A percentile compares a stretch with the other conserved stretches of the same genome.
Conservation (phyloP, 2,797 vertebrate genomes). For the Spondyliosoma cantharus region DNA sequence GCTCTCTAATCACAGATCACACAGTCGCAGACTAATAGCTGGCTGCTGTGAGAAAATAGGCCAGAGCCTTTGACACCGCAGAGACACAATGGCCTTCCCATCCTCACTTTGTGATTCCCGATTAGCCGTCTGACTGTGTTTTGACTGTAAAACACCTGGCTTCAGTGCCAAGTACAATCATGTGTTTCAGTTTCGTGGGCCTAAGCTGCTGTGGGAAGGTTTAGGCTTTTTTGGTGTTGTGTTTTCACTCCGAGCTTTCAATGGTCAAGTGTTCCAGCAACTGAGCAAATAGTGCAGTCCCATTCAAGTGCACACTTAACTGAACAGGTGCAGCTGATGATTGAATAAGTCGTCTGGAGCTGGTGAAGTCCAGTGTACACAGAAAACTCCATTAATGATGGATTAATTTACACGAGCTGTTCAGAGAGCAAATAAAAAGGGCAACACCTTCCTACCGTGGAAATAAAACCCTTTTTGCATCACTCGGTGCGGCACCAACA, state of each 20-base stretch:
- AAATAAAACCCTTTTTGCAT: constrained; percentile 3
- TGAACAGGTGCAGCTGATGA: constrained; percentile 54
- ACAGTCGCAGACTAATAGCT: constrained; percentile 58
- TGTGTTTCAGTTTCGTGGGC: constrained; percentile 2
- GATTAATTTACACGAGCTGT: constrained; percentile 35
- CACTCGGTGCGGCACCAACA: neutral
- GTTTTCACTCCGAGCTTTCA: constrained; percentile 3
- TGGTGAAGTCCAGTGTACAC: constrained; percentile 46
- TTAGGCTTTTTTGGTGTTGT: neutral
- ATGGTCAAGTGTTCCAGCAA: constrained; percentile 22
- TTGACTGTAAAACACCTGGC: constrained; percentile 78
- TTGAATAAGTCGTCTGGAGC: constrained; percentile 34
- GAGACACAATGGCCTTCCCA: constrained; percentile 63
- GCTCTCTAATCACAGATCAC: constrained; percentile 72
- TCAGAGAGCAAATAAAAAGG: constrained; percentile 37
- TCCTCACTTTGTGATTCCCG: constrained; percentile 56
- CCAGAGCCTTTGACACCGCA: constrained; percentile 53
- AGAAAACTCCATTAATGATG: constrained; percentile 51
- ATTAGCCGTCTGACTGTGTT: constrained; percentile 71
- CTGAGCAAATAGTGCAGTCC: constrained; percentile 37
- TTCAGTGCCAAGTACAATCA: constrained; percentile 46
- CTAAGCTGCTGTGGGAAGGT: constrained; percentile 1
- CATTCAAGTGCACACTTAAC: constrained; percentile 28
- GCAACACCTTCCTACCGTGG: neutral
- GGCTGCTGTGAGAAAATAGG: constrained; percentile 66